Evolutionary conservation across 2,888 invertebrate genomes (phyloP).

Genomic region (Strigamia crassipes): DNA sequence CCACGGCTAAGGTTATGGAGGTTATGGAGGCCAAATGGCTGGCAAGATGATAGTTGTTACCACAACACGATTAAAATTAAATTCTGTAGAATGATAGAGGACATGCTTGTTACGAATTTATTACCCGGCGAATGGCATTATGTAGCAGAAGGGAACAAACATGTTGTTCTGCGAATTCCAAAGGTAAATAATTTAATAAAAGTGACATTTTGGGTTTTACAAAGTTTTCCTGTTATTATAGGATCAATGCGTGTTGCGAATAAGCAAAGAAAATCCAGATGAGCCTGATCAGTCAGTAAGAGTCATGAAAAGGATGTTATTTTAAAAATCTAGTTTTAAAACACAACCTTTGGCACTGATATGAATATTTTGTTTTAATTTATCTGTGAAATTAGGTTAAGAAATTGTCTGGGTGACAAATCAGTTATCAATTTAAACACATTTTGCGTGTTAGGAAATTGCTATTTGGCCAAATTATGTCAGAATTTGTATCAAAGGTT

Average conservation of each 20-base stretch:
- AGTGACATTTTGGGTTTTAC: too few relatives aligned
- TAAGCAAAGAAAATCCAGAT: not conserved
- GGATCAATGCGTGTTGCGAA: constrained; percentile 7
- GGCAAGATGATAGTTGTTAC: too few relatives aligned
- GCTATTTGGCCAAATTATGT: too few relatives aligned
- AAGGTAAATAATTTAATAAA: not conserved
- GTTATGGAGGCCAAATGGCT: too few relatives aligned
- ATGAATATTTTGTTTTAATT: too few relatives aligned
- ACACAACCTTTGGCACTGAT: too few relatives aligned
- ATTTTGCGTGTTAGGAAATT: too few relatives aligned
- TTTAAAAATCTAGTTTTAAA: not conserved
- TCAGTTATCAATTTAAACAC: too few relatives aligned
- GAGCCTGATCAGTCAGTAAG: not conserved
- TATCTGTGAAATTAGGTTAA: too few relatives aligned
- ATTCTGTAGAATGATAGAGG: not conserved
- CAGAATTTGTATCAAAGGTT: too few relatives aligned
- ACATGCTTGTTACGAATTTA: not conserved
- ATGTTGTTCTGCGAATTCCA: not conserved
- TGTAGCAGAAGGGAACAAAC: not conserved
- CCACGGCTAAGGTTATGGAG: not conserved
- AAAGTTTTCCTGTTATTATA: not conserved
- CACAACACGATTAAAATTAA: not conserved
- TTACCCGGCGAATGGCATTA: not conserved
- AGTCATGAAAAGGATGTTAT: not conserved
- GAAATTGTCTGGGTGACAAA: too few relatives aligned